These are phyloP conservation scores for Leucania comma DNA, from an alignment of 2,888 invertebrate species.

Conservation along the genomic window DNA sequence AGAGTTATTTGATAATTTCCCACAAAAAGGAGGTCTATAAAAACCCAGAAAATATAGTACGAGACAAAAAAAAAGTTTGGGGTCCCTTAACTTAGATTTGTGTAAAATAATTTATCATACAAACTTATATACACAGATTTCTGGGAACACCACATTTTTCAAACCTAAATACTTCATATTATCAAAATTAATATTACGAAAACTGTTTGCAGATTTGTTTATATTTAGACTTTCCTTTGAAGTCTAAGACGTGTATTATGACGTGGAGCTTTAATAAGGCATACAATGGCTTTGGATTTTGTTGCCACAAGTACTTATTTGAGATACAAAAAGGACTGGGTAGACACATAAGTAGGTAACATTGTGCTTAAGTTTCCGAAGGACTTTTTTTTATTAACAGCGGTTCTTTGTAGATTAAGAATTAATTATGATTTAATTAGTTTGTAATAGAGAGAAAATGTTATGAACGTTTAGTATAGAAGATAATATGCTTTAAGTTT, in stretches of 20 bases:
- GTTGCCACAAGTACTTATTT: conserved; percentile 51
- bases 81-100: too few species aligned
- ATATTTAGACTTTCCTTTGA: conserved; percentile 38
- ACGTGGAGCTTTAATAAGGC: conserved; percentile 19
- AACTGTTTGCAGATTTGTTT: conserved; percentile 26
- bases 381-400: conserved; percentile 8
- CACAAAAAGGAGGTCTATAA: too few species aligned
- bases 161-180: not conserved
- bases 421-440: conserved; percentile 18
- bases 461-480: not conserved
- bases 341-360: conserved; percentile 16
- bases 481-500: too few species aligned
- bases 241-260: conserved; percentile 19
- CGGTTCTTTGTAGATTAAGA: not conserved
- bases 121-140: not conserved
- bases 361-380: conserved; percentile 21
- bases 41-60: too few species aligned
- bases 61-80: too few species aligned
- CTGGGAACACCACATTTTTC: not conserved
- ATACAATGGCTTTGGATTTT: conserved; percentile 12
- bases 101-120: too few species aligned
- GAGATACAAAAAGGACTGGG: conserved; percentile 33
- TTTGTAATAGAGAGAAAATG: not conserved
- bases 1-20: too few species aligned
- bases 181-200: conserved; percentile 8